These are phyloP conservation scores for Microctonus brassicae DNA, from an alignment of 2,888 invertebrate genomes.

Conservation along the genomic window DNA sequence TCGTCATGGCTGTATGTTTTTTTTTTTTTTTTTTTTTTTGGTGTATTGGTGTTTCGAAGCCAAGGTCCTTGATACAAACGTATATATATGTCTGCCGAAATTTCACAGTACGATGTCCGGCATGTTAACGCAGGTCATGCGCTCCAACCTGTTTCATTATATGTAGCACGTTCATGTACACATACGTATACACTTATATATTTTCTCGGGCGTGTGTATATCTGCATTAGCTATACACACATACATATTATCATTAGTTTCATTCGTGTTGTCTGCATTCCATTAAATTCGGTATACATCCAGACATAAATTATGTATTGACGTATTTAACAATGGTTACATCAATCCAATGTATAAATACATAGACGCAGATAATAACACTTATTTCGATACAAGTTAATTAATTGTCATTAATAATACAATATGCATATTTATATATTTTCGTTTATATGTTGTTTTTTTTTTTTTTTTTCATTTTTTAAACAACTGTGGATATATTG, in stretches of 20 bases:
- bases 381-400: background rate
- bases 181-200: background rate
- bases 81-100: conserved; percentile 52
- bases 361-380: background rate
- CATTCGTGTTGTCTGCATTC: background rate
- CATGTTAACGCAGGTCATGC: conserved; percentile 61
- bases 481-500: background rate
- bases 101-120: conserved; percentile 55
- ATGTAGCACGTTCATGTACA: conserved; percentile 5
- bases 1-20: conserved; percentile 30
- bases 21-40: background rate
- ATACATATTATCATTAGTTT: background rate
- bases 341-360: background rate
- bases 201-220: background rate
- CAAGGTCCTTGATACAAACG: conserved; percentile 58
- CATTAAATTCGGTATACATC: background rate
- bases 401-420: background rate
- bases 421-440: too few relatives aligned
- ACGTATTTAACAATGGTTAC: background rate
- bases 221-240: conserved; percentile 2
- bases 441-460: too few relatives aligned
- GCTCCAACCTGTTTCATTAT: conserved; percentile 8
- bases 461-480: background rate
- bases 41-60: conserved; percentile 63
- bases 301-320: too few relatives aligned